Evolutionary conservation across 2,888 invertebrate species (phyloP), one percentile per base, ranked within the genome.

Genomic region (Caradrina clavipalpis): DNA sequence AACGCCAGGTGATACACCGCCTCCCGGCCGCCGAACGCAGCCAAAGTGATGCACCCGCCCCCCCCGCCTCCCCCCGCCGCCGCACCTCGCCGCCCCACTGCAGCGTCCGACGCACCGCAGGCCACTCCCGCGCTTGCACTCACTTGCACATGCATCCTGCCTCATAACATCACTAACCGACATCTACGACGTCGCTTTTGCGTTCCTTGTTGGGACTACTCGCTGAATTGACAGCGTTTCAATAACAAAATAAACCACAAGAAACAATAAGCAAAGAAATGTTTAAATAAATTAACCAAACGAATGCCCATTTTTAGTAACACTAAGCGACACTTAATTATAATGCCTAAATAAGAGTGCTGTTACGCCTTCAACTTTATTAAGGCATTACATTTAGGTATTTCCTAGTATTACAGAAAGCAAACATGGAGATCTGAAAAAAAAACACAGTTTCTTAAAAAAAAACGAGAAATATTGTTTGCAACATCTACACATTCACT

Each of bases 1-100:
- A 96, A 85, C 92, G 94, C 82, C 95, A 95, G 95, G 95, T 95
- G 94, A 95, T 87, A 86, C 87, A 75, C 69, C 77, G 80, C 83
- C 78, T 82, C 77, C 75, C 72, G 71, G 69, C 60, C 65, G 81
- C 64, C 65, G 80, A 75, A 51, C 45, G 72, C 73, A 57, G 69
- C 45, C 76, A 68, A 53, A 79, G 69, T 78, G 79, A 79, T 77
- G 79, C 80, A 77, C 62, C 71, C 75, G 80, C 80, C 66, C 76
- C 68, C 69, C 73, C 59, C 55, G 56, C 76, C 55, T 69, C 66
- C 62, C 72, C 51, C 19, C 58, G 69, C 63, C 72, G 55, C 19
- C 58, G 69, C 63, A 50, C 80, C 45, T 26, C 49, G 53, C 75
- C 56, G 64, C 78, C 47, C 72, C 54, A 80, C 82, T 69, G 74